These are phyloP conservation scores for Strongylocentrotus purpuratus DNA, from an alignment of 35 echinoderm and acorn worm genomes.

Conservation along the genomic window DNA sequence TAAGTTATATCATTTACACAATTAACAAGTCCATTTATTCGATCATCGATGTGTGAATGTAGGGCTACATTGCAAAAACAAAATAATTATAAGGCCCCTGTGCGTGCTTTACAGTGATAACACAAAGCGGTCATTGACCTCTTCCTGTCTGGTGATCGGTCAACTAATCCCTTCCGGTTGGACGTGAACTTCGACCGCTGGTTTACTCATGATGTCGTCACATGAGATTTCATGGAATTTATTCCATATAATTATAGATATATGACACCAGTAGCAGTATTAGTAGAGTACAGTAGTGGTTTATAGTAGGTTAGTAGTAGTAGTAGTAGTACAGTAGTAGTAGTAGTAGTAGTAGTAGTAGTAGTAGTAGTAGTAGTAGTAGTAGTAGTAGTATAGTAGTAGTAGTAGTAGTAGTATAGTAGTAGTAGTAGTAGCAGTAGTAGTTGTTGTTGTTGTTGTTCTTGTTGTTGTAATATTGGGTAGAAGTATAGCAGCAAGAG, in stretches of 20 bases:
- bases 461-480: too few relatives aligned
- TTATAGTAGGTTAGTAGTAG: neutral
- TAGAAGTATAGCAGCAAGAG: too few relatives aligned
- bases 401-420: too few relatives aligned
- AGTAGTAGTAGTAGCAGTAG: too few relatives aligned
- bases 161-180: conserved; percentile 7
- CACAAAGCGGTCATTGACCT: conserved; percentile 43
- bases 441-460: too few relatives aligned
- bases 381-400: neutral
- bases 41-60: too few relatives aligned
- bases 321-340: neutral
- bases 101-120: neutral
- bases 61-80: neutral
- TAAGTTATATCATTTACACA: too few relatives aligned
- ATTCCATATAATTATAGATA: neutral
- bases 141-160: conserved; percentile 11
- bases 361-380: conserved; percentile 1
- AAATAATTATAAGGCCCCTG: neutral
- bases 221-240: neutral
- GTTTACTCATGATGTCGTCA: neutral
- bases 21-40: too few relatives aligned
- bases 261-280: neutral
- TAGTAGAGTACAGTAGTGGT: neutral
- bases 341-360: neutral
- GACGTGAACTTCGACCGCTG: neutral